phyloP scores from a whole-genome alignment of 1,140 invertebrate species.

The Zaprionus ornatus region DNA sequence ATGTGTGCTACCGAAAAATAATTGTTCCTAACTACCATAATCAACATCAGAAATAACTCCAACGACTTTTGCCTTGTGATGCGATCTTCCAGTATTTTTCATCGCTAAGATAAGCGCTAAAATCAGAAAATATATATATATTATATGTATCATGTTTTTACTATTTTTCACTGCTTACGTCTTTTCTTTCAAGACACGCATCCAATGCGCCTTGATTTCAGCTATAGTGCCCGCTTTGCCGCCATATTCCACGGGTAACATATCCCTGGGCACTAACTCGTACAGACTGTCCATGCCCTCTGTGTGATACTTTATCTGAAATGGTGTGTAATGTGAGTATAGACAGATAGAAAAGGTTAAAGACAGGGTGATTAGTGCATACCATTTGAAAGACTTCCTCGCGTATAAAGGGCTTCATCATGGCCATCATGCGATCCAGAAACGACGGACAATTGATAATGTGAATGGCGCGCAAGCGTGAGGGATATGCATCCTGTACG shows the following conservation, averaged over 20 bases:
- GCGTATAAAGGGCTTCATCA: constrained; percentile 87
- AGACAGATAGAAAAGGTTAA: neutral
- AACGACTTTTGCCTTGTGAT: constrained; percentile 59
- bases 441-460: constrained; percentile 88
- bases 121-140: neutral
- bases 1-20: neutral
- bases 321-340: neutral
- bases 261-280: constrained; percentile 86
- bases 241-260: constrained; percentile 88
- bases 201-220: constrained; percentile 86
- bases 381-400: constrained; percentile 85
- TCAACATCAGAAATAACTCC: constrained; percentile 62
- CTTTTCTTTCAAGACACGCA: constrained; percentile 73
- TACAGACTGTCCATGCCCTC: constrained; percentile 87
- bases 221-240: constrained; percentile 86
- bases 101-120: constrained; percentile 68
- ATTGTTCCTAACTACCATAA: neutral
- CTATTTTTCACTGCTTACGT: constrained; percentile 29
- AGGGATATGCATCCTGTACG: constrained; percentile 89
- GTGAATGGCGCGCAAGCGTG: constrained; percentile 90
- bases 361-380: constrained; percentile 84
- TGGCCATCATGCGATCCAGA: constrained; percentile 86
- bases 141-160: neutral
- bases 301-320: constrained; percentile 86
- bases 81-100: constrained; percentile 60